phyloP scores from a whole-genome alignment of 1,140 invertebrate species.

The Nixonia krombeini region DNA sequence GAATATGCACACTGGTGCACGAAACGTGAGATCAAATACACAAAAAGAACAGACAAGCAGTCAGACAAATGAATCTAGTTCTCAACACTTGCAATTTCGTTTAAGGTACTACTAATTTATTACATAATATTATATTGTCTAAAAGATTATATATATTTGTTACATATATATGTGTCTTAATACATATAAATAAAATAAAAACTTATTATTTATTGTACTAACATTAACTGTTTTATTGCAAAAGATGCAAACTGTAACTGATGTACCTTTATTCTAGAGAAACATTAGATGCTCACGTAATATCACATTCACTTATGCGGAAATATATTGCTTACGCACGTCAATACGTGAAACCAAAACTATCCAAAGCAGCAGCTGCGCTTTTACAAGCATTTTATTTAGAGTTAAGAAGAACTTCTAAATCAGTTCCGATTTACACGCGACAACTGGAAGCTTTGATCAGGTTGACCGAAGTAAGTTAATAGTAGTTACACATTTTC shows the following conservation, averaged over 20 bases:
- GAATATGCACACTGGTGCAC: conserved; percentile 76
- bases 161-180: neutral
- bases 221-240: too few relatives aligned
- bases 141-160: too few relatives aligned
- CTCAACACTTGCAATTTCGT: neutral
- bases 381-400: conserved; percentile 88
- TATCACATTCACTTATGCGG: conserved; percentile 83
- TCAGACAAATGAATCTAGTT: neutral
- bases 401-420: conserved; percentile 78
- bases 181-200: neutral
- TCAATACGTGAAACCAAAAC: conserved; percentile 87
- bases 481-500: too few relatives aligned
- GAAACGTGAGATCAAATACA: conserved; percentile 16
- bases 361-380: conserved; percentile 79
- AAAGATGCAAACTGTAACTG: too few relatives aligned
- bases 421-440: conserved; percentile 82
- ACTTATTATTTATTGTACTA: too few relatives aligned
- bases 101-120: too few relatives aligned
- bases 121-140: too few relatives aligned
- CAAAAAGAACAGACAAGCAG: neutral
- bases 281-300: too few relatives aligned
- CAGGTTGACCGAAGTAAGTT: conserved; percentile 82
- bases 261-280: too few relatives aligned
- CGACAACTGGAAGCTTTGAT: conserved; percentile 92
- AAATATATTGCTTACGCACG: conserved; percentile 94